Base-by-base conservation (phyloP, 2,797 vertebrate genomes). In the Diceros bicornis region DNA sequence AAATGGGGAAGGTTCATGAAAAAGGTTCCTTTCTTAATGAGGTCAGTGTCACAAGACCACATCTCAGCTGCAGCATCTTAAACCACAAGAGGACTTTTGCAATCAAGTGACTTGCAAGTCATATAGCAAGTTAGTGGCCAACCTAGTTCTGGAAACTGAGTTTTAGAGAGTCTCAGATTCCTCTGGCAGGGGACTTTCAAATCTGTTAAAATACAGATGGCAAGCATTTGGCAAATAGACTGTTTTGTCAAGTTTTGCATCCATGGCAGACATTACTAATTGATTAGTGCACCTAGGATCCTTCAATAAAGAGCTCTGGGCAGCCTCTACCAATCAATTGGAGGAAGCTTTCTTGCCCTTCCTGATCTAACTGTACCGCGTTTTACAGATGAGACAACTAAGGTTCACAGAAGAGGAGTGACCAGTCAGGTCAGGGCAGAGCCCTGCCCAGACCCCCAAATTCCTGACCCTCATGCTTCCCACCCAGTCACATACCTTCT, bases 21-120 rank as follows among this genome's bases (percentile, higher is more conserved):
- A 89, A 95, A 89, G 71, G 23, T 64, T 52, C 71, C 91, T 95
- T 97, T 97, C 96, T 96, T 94, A 94, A 89, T 91, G 88, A 90
- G 37, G 85, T 4, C 47, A 57, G 41, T 92, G 94, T 94, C 71
- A 66, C 75, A 96, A 98, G 83, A 96, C 74, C 74, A 81, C 81
- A 92, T 85, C 95, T 96, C 89, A 97, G 98, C 83, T 77, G 81
- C 83, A 44, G 66, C 47, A n/a, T 89, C 91, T 91, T 89, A 81
- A 95, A 97, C 97, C 96, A 81, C 87, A 92, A 81, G 64, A n/a
- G 34, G 66, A 77, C 96, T 98, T 97, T 68, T 74, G 96, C 96
- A 98, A 98, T 89, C 75, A 25, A 95, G 77, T 94, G 89, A 97
- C 91, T 96, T 94, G 94, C 68, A 97, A 96, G 86, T 96, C 91